Evolutionary conservation across 2,888 invertebrate species (phyloP), one percentile per base, ranked within the genome.

Genomic region (Sphaerophoria taeniata): DNA sequence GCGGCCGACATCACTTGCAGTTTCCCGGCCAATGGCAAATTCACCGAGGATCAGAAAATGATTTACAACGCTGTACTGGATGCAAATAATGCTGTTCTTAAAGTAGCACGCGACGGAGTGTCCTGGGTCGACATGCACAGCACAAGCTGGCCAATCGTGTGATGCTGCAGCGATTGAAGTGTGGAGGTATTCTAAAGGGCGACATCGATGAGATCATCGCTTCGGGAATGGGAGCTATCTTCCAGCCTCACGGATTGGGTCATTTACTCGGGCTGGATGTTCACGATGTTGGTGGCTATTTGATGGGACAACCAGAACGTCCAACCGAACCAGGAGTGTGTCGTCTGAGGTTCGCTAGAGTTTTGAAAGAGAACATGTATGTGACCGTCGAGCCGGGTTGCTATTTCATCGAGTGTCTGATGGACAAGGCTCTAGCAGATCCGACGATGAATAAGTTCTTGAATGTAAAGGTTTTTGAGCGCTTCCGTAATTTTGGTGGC

Each of bases 51-150:
- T 89, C 99, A 99, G 92, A 97, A 96, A 90, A 93, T 97, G 0
- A 94, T 99, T 69, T 98, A 98, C 90, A 96, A 98, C 89, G 97
- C 98, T 0, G 99, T 99, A 0, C 92, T 98, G 53, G 94, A 93
- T 61, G 97, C 98, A 0, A 96, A 96, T 87, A 94, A 95, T 89
- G 97, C 97, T 7, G 99, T 99, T 0, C 92, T 97, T 87, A 92
- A 94, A 31, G 95, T 95, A 14, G 95, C 96, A 0, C 98, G 96
- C 90, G 98, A 98, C 2, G 98, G 98, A 2, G 97, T 98, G 4
- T 93, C 94, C 77, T 99, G 99, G 99, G 94, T 95, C 0, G 97
- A 98, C 58, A 98, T 99, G 98, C 99, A 99, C n/a, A n/a, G n/a
- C n/a, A n/a, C 90, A 91, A 95, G 73, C 91, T 97, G 47, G 96